Conservation (phyloP, 2,888 invertebrate genomes). For the Terebella lapidaria region DNA sequence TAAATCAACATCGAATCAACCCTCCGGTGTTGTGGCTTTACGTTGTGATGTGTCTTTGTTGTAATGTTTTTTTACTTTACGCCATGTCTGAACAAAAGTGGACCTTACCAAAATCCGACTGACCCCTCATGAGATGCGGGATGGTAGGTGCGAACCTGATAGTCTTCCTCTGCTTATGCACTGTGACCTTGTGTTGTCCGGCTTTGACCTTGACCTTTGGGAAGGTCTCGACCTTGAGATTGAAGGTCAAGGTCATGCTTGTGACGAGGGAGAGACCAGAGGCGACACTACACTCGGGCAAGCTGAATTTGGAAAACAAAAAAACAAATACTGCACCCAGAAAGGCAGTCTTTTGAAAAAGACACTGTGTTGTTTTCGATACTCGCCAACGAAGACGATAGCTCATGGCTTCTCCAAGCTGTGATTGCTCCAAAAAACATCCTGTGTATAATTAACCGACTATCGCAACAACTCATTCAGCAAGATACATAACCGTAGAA, state of each 20-base stretch:
- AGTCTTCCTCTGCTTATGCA: neutral
- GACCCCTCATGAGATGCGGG: conserved; percentile 25
- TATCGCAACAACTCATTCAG: too few relatives aligned
- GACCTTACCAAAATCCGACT: conserved; percentile 47
- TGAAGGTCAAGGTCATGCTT: neutral
- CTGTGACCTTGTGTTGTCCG: neutral
- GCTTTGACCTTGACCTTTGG: neutral
- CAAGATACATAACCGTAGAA: too few relatives aligned
- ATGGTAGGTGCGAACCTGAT: conserved; percentile 7
- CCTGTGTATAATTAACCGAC: too few relatives aligned
- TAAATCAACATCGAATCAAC: neutral
- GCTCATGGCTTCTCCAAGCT: neutral
- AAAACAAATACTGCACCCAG: too few relatives aligned
- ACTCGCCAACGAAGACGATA: neutral
- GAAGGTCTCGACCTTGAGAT: neutral
- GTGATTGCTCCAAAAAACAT: too few relatives aligned
- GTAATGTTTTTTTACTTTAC: neutral
- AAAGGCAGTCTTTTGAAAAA: neutral
- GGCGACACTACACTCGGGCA: neutral
- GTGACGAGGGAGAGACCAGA: neutral
- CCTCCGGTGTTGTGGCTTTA: neutral
- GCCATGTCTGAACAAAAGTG: conserved; percentile 31
- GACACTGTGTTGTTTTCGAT: neutral
- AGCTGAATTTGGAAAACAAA: neutral
- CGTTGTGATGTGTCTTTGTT: too few relatives aligned